Evolutionary conservation across 2,797 vertebrate species (phyloP), one percentile per base, ranked within the genome.

Genomic region (Manis crassicaudata): DNA sequence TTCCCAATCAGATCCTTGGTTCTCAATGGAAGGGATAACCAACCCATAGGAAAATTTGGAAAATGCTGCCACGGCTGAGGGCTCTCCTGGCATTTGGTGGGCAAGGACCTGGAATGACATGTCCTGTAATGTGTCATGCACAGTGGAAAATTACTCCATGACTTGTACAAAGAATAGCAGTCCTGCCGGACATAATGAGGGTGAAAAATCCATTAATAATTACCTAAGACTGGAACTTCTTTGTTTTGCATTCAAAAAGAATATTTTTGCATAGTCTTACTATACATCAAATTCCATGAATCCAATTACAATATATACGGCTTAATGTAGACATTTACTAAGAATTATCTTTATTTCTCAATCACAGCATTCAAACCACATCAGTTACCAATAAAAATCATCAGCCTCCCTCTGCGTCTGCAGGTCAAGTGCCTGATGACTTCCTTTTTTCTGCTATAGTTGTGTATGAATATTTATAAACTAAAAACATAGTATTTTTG

Each of bases 131-230:
- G 16, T n/a, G 13, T 12, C 40, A 27, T 85, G 63, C 5, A 70
- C 12, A 80, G 54, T 54, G 32, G 52, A 83, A 91, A 94, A 62
- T 35, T 58, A 52, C 43, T 40, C 37, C 16, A 35, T n/a, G 8
- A 85, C 70, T 67, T 77, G 20, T 52, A 27, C 18, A 72, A 88
- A 35, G 73, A 21, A 29, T 18, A 73, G 50, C 43, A 67, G 35
- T 40, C 32, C 40, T 88, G 35, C 12, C 56, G 88, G 86, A 50
- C 3, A 25, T 14, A 46, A 52, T 23, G 4, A 92, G 43, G 8
- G 18, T 85, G 21, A 84, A 80, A 62, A 92, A 90, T 12, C 14
- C 40, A 63, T 83, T 94, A 63, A 76, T 82, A 88, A 82, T 93
- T 83, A 82, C 32, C 5, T 35, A 86, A 56, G 37, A 56, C 14